Evolutionary conservation across 1,140 invertebrate genomes (phyloP).

Genomic region (Lepeophtheirus salmonis): DNA sequence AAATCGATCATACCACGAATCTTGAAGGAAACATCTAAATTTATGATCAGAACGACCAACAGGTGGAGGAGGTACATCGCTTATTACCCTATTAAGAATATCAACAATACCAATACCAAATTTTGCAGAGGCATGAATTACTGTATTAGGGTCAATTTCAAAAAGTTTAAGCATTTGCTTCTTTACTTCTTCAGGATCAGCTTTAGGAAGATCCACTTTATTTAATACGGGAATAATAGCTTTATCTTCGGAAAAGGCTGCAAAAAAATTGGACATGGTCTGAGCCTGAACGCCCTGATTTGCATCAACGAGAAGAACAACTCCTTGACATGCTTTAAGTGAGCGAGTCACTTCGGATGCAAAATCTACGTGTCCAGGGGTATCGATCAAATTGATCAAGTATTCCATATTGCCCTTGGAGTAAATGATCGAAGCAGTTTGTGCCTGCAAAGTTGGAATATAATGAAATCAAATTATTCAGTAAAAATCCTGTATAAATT

Average conservation of each 20-base stretch:
- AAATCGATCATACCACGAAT: slow-evolving; percentile 65
- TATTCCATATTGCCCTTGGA: slow-evolving; percentile 35
- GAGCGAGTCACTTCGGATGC: slow-evolving; percentile 64
- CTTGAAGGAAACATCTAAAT: slow-evolving; percentile 9
- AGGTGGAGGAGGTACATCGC: slow-evolving; percentile 51
- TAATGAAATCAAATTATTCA: not conserved
- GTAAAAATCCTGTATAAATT: not conserved
- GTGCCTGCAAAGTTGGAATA: slow-evolving; percentile 47
- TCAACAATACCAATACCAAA: slow-evolving; percentile 53
- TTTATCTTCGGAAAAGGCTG: slow-evolving; percentile 64
- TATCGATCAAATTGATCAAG: slow-evolving; percentile 92
- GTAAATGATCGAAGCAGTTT: slow-evolving; percentile 76
- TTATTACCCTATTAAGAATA: slow-evolving; percentile 53
- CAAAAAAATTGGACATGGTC: slow-evolving; percentile 87
- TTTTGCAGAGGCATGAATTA: slow-evolving; percentile 59
- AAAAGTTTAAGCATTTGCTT: slow-evolving; percentile 65
- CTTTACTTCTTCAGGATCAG: slow-evolving; percentile 57
- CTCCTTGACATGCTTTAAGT: slow-evolving; percentile 67
- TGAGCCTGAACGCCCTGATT: slow-evolving; percentile 89
- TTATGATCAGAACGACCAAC: slow-evolving; percentile 23
- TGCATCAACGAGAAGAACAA: slow-evolving; percentile 82
- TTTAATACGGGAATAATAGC: slow-evolving; percentile 80
- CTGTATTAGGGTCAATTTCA: slow-evolving; percentile 47
- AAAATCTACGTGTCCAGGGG: slow-evolving; percentile 96
- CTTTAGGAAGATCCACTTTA: slow-evolving; percentile 85